Evolutionary conservation across 2,888 invertebrate genomes (phyloP).

Genomic region (Schrankia costaestrigalis): DNA sequence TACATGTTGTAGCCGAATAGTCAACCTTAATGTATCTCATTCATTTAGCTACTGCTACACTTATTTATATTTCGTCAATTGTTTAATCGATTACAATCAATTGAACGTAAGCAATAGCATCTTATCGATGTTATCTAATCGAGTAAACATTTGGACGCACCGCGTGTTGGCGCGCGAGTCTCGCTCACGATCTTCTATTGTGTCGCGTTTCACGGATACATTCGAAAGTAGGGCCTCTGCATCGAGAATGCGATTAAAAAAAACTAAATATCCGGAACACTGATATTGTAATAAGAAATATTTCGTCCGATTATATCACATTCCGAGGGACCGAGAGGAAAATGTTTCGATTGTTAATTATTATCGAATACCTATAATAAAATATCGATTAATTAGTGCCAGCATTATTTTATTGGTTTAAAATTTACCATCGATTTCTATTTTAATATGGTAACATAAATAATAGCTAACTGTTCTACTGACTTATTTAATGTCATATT

Average conservation of each 20-base stretch:
- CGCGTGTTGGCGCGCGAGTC: slow-evolving; percentile 35
- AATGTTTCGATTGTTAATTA: not conserved
- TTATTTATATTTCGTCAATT: slow-evolving; percentile 36
- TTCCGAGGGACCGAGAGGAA: slow-evolving; percentile 8
- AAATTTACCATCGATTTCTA: too few species aligned
- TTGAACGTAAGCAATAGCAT: slow-evolving; percentile 46
- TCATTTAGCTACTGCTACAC: too few species aligned
- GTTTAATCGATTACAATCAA: slow-evolving; percentile 41
- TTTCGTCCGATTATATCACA: slow-evolving; percentile 30
- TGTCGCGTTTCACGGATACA: slow-evolving; percentile 62
- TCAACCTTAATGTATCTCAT: too few species aligned
- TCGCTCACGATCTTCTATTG: slow-evolving; percentile 57
- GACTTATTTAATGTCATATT: too few species aligned
- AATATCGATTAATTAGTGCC: too few species aligned
- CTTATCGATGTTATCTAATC: slow-evolving; percentile 56
- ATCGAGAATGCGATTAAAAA: slow-evolving; percentile 50
- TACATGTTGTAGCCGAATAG: too few species aligned
- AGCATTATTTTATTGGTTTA: too few species aligned
- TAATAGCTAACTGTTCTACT: too few species aligned
- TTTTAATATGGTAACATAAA: too few species aligned
- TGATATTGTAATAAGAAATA: slow-evolving; percentile 44
- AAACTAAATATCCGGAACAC: slow-evolving; percentile 40
- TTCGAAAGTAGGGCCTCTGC: slow-evolving; percentile 49
- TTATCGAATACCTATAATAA: not conserved
- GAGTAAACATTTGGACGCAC: slow-evolving; percentile 70